Percentiles rank a stretch among this genome's conserved stretches.
Conservation (phyloP, 2,797 vertebrate genomes). For the Pygocentrus nattereri region DNA sequence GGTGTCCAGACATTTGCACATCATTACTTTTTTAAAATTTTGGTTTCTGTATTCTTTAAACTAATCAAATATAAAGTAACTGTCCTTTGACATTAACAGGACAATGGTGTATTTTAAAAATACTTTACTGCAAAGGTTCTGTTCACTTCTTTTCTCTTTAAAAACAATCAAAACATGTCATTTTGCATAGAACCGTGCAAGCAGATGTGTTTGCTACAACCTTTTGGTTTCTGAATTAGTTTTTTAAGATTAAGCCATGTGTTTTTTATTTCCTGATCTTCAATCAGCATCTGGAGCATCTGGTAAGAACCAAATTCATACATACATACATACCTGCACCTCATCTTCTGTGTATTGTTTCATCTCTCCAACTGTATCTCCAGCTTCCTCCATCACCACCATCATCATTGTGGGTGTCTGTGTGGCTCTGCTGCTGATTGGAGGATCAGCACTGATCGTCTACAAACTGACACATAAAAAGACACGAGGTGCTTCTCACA, state of each 20-base stretch:
- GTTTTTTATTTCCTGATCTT: background rate
- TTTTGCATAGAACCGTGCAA: too few relatives aligned
- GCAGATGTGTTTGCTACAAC: too few relatives aligned
- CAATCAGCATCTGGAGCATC: background rate
- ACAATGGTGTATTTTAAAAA: too few relatives aligned
- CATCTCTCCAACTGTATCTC: background rate
- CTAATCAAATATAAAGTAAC: too few relatives aligned
- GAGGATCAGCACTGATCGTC: constrained; percentile 17
- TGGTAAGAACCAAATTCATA: background rate
- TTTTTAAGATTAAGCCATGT: background rate
- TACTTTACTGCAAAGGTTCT: too few relatives aligned
- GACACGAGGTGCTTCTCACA: constrained; percentile 4
- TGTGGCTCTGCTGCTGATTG: constrained; percentile 23
- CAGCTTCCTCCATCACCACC: background rate
- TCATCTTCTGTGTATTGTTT: background rate
- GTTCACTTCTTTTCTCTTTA: too few relatives aligned
- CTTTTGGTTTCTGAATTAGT: too few relatives aligned
- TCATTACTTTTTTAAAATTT: too few relatives aligned
- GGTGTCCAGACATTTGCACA: too few relatives aligned
- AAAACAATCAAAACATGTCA: too few relatives aligned
- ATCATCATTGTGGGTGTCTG: background rate
- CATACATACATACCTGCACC: background rate
- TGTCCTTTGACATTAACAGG: too few relatives aligned
- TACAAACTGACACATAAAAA: constrained; percentile 1
- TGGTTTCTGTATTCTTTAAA: too few relatives aligned